A percentile compares a stretch with the other conserved stretches of the same genome.
Conservation (phyloP, 2,113 vertebrate genomes). For the Verasper variegatus region DNA sequence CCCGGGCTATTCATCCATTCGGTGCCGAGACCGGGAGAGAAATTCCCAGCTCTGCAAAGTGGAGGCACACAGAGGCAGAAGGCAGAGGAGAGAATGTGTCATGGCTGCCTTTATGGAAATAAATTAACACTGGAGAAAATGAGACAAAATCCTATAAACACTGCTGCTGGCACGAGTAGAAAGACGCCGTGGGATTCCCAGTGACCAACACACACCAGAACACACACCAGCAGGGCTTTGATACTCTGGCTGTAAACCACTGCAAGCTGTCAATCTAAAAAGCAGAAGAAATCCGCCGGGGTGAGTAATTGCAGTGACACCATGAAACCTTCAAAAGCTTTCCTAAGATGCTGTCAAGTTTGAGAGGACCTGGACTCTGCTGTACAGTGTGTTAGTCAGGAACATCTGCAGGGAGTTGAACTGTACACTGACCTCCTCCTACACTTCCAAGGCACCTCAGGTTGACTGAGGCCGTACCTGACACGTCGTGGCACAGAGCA, state of each 20-base stretch:
- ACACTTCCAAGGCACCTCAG: conserved; percentile 43
- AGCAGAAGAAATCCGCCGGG: conserved; percentile 45
- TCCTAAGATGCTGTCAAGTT: conserved; percentile 39
- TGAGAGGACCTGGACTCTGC: conserved; percentile 25
- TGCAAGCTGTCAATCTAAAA: conserved; percentile 60
- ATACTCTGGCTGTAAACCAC: conserved; percentile 62
- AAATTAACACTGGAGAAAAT: conserved; percentile 80
- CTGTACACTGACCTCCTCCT: conserved; percentile 57
- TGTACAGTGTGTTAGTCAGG: conserved; percentile 17
- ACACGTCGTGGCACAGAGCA: conserved; percentile 70
- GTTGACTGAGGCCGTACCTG: conserved; percentile 74
- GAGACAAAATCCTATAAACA: conserved; percentile 80
- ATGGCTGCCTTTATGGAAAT: conserved; percentile 78
- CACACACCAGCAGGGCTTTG: conserved; percentile 62
- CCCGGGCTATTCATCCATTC: conserved; percentile 31
- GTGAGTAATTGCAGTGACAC: conserved; percentile 59
- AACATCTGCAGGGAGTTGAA: conserved; percentile 69
- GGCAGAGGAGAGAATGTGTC: conserved; percentile 78
- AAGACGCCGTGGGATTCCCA: conserved; percentile 65
- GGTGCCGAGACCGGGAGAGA: conserved; percentile 28
- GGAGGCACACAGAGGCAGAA: conserved; percentile 64
- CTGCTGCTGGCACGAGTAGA: conserved; percentile 71
- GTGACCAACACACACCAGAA: conserved; percentile 66
- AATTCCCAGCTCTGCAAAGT: conserved; percentile 55
- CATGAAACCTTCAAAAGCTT: conserved; percentile 38